These are phyloP conservation scores for Solea senegalensis DNA, from an alignment of 2,113 vertebrate genomes.

Conservation along the genomic window DNA sequence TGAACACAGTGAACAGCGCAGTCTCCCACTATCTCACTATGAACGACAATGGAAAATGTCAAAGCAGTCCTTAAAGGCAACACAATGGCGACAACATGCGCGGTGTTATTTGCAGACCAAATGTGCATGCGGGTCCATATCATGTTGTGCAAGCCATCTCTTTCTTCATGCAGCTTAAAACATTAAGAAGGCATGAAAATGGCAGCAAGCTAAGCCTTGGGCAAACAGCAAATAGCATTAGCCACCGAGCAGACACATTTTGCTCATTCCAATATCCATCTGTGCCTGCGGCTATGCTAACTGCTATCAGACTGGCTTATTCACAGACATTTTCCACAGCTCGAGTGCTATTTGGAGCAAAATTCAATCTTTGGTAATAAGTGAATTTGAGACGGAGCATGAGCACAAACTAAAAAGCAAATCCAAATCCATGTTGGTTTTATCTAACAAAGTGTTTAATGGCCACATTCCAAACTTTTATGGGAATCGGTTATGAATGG, in stretches of 20 bases:
- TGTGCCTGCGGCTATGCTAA: constrained; percentile 64
- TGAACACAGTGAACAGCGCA: no score
- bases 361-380: constrained; percentile 72
- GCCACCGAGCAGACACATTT: constrained; percentile 65
- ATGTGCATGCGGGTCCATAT: constrained; percentile 25
- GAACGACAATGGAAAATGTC: constrained; percentile 25
- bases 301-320: constrained; percentile 73
- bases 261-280: constrained; percentile 70
- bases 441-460: constrained; percentile 70
- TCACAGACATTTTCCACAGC: constrained; percentile 72
- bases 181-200: constrained; percentile 79
- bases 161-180: constrained; percentile 70
- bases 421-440: constrained; percentile 77
- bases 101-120: constrained; percentile 14
- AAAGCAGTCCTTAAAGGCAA: constrained; percentile 9
- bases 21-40: no score
- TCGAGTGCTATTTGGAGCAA: constrained; percentile 53
- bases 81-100: constrained; percentile 22
- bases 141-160: constrained; percentile 63
- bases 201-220: constrained; percentile 76
- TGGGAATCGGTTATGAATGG: constrained; percentile 65
- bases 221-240: constrained; percentile 76
- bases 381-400: constrained; percentile 63
- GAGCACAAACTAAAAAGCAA: constrained; percentile 62
- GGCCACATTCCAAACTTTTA: constrained; percentile 67